phyloP scores from a whole-genome alignment of 2,113 vertebrate genomes.

The Dromas ardeola region DNA sequence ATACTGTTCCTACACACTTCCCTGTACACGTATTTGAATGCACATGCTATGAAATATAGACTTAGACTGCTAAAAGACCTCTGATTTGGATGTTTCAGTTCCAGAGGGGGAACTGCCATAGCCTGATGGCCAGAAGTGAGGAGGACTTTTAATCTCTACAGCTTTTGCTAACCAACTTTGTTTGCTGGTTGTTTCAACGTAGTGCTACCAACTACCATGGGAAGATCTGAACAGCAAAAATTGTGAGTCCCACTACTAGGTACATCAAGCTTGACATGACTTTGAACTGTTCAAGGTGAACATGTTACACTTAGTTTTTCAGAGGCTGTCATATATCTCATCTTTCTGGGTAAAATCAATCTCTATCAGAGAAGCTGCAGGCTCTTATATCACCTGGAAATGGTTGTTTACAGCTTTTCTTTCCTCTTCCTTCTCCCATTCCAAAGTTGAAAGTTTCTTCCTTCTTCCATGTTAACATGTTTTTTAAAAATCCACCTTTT shows the following conservation, averaged over 20 bases:
- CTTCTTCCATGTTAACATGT: not conserved
- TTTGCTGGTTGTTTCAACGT: rapidly evolving
- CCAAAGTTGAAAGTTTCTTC: not conserved
- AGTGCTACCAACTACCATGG: not conserved
- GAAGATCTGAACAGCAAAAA: not conserved
- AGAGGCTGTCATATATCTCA: not conserved
- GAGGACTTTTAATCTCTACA: not conserved
- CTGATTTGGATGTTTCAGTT: not conserved
- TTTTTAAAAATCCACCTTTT: not conserved
- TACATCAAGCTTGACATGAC: not conserved
- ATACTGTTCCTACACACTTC: not conserved
- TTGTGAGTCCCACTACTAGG: rapidly evolving
- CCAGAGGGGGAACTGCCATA: not conserved
- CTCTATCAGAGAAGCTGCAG: not conserved
- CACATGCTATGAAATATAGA: not conserved
- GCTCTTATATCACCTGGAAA: not conserved
- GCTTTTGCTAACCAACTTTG: not conserved
- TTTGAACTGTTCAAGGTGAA: not conserved
- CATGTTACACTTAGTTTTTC: not conserved
- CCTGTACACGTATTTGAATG: not conserved
- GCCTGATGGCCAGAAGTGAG: not conserved
- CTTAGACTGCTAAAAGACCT: not conserved
- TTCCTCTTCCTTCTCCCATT: not conserved
- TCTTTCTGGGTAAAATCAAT: not conserved
- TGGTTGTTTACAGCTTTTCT: not conserved